phyloP scores from a whole-genome alignment of 2,797 vertebrate genomes.

The Enteromius unitaeniatus region DNA sequence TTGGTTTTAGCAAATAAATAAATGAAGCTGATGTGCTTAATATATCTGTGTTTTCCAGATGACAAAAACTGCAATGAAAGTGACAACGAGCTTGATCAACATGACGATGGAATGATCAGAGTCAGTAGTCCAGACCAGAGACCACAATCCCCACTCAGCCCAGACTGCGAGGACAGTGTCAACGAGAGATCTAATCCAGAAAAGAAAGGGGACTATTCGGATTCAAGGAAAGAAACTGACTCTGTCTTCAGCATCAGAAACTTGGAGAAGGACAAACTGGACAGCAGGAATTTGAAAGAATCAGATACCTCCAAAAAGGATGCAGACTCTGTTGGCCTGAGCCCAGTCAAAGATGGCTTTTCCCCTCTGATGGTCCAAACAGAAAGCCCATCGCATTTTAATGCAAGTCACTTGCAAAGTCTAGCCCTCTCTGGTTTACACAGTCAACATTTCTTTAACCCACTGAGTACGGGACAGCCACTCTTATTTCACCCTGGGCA shows the following conservation, averaged over 20 bases:
- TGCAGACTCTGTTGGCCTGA: conserved; percentile 61
- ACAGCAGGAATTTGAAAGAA: conserved; percentile 70
- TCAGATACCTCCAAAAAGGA: conserved; percentile 67
- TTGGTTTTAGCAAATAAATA: background rate
- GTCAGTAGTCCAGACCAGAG: conserved; percentile 69
- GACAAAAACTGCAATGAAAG: conserved; percentile 81
- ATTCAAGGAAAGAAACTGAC: conserved; percentile 66
- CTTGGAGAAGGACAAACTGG: conserved; percentile 80
- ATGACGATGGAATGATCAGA: conserved; percentile 73
- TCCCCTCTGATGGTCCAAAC: conserved; percentile 79
- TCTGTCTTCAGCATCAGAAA: conserved; percentile 66
- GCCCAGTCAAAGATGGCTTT: conserved; percentile 77
- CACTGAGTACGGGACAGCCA: conserved; percentile 79
- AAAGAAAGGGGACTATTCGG: conserved; percentile 65
- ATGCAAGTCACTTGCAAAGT: conserved; percentile 77
- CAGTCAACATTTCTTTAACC: conserved; percentile 83
- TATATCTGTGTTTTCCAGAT: conserved; percentile 68
- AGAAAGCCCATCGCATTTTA: conserved; percentile 74
- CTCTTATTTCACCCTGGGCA: conserved; percentile 86
- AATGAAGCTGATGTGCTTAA: background rate
- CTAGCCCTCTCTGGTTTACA: conserved; percentile 82
- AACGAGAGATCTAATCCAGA: conserved; percentile 72
- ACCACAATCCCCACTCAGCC: conserved; percentile 65
- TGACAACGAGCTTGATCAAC: conserved; percentile 81
- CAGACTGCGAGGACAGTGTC: conserved; percentile 67